Base-by-base conservation (phyloP, 2,888 invertebrate species). In the Eristalinus sepulchralis region DNA sequence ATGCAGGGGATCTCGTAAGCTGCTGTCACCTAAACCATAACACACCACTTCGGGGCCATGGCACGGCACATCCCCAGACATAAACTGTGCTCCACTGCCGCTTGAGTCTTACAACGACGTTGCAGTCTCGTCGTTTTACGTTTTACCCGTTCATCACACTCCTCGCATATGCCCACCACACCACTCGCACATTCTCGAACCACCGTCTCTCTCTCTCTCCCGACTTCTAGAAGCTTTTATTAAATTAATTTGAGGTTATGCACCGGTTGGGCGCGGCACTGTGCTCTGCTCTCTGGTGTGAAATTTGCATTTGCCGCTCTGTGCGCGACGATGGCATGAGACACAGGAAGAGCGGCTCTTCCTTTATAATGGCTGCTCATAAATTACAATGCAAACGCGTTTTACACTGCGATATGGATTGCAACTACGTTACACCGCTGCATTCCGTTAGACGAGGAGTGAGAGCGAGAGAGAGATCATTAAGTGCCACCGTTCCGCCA, bases 211-310 rank as follows among this genome's bases (percentile, higher is more conserved):
- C 47, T 34, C 13, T 27, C 53, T 20, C 39, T 64, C 31, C 2
- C 67, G 47, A 39, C 55, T 55, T 36, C 72, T 75, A 33, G 73
- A 70, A 82, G 82, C 78, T 82, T 84, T 86, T 86, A 82, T 86
- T 86, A 86, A 86, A 77, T 86, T 86, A 86, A 86, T 82, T 86
- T 86, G 73, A 86, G 85, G 85, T 82, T 86, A 82, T 86, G 77
- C 82, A 82, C 53, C 82, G 70, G 77, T 68, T 85, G 82, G 82
- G 82, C 70, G 82, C 70, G 64, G 82, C 57, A 10, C 24, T 11
- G 11, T 53, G 24, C 9, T 8, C 24, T 57, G 85, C 73, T 86
- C 77, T 82, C 85, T 82, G 57, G 85, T 82, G 85, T 78, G 78
- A 78, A 86, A 86, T 86, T 86, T 86, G 85, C 85, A 86, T 86